These are phyloP conservation scores for Capreolus pygargus DNA, from an alignment of 2,113 vertebrate species.

Conservation along the genomic window DNA sequence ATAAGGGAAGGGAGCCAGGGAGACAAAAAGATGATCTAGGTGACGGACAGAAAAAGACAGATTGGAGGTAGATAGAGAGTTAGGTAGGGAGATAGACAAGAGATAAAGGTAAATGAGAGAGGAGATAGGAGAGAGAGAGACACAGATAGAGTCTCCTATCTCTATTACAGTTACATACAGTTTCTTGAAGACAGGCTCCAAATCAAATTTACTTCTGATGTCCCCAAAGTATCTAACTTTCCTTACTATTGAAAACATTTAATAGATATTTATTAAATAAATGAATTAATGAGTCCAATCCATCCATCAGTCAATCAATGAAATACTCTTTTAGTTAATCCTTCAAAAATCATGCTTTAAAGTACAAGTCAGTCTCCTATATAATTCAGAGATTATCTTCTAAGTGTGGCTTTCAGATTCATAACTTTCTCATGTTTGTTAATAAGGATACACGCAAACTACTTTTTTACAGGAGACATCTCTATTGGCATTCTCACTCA, in stretches of 20 bases:
- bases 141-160: background rate
- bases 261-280: background rate
- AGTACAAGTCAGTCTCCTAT: background rate
- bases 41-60: background rate
- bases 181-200: background rate
- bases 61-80: background rate
- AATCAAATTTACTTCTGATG: background rate
- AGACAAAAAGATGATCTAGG: background rate
- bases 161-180: background rate
- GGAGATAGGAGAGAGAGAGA: background rate
- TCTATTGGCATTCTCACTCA: background rate
- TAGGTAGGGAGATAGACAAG: background rate
- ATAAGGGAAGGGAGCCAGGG: background rate
- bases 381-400: background rate
- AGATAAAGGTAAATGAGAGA: background rate
- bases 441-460: background rate
- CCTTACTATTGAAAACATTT: background rate
- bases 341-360: background rate
- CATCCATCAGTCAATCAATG: background rate
- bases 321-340: background rate
- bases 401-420: background rate
- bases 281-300: background rate
- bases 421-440: background rate
- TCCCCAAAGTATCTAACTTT: background rate
- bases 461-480: background rate